Conservation (phyloP, 1,140 invertebrate genomes). For the Pachypeltis micranthus region DNA sequence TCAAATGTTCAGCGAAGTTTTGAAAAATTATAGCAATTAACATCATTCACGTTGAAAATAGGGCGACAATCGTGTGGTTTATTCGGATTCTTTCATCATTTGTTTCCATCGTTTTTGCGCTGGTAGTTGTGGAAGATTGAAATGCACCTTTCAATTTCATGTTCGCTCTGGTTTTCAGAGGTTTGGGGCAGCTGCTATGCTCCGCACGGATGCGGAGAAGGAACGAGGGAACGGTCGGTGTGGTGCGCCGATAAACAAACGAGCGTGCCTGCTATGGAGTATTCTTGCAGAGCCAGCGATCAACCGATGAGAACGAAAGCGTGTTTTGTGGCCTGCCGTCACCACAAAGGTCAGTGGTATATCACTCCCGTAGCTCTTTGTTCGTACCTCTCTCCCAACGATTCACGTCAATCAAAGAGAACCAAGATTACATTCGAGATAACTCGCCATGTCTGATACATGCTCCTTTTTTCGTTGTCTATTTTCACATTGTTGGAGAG, state of each 20-base stretch:
- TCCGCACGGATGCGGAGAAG: conserved; percentile 23
- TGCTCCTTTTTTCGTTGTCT: too few relatives aligned
- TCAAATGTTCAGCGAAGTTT: neutral
- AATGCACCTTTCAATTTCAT: neutral
- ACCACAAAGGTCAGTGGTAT: conserved; percentile 25
- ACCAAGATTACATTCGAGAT: too few relatives aligned
- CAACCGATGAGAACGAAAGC: conserved; percentile 22
- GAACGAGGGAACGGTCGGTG: conserved; percentile 20
- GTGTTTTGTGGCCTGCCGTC: conserved; percentile 26
- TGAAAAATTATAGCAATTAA: neutral
- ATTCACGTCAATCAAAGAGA: too few relatives aligned
- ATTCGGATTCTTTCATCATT: neutral
- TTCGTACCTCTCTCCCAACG: too few relatives aligned
- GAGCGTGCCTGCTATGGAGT: conserved; percentile 10
- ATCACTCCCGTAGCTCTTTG: too few relatives aligned
- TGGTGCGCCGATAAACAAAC: conserved; percentile 23
- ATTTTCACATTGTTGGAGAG: too few relatives aligned
- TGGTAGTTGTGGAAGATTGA: neutral
- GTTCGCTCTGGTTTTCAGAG: conserved; percentile 9
- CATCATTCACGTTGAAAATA: neutral
- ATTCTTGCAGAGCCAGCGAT: conserved; percentile 17
- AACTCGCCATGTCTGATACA: too few relatives aligned
- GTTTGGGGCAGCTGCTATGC: conserved; percentile 25
- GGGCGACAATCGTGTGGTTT: neutral
- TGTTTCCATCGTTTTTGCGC: neutral